Evolutionary conservation across 2,888 invertebrate species (phyloP), one percentile per base, ranked within the genome.

Genomic region (Xiphydria camelus): DNA sequence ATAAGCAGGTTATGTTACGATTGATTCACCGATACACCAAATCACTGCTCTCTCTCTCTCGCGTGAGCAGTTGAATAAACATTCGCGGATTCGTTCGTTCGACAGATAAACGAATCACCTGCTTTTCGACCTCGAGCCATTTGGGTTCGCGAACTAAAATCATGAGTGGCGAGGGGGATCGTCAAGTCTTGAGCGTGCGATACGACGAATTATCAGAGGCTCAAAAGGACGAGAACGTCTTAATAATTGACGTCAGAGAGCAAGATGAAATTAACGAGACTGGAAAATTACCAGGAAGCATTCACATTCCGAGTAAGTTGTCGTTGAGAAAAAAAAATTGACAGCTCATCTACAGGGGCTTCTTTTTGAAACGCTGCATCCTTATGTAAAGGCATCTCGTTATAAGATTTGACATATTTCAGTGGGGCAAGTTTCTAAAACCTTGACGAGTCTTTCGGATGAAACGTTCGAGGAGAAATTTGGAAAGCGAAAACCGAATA

Each of bases 241-340:
- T 86, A 10, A 80, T 90, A 18, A 81, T 92, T 49, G 90, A 91
- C 78, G 89, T 91, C 0, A 82, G 90, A 53, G 88, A 89, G 66
- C 86, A 87, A 20, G 73, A 80, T 7, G 90, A 90, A 75, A 71
- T 90, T 6, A 73, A 80, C 49, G 84, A 87, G 65, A 82, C 83
- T 55, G 89, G 90, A 2, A 77, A 79, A 62, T 82, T 90, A 47
- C 89, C 89, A 23, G 83, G 83, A 41, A 87, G 87, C 63, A 80
- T 89, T 40, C 88, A 89, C 64, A 88, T 90, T 70, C 89, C 89
- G 57, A 78, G 89, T 85, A 79, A 81, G 6, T 40, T 6, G 31
- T 22, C 6, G 18, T n/a, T 19, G 3, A 10, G 22, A 31, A 34
- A 22, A 17, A n/a, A n/a, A 21, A 6, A 4, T 17, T 17, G 12